Evolutionary conservation across 1,140 invertebrate species (phyloP), one percentile per base, ranked within the genome.

Genomic region (Goniozus legneri): DNA sequence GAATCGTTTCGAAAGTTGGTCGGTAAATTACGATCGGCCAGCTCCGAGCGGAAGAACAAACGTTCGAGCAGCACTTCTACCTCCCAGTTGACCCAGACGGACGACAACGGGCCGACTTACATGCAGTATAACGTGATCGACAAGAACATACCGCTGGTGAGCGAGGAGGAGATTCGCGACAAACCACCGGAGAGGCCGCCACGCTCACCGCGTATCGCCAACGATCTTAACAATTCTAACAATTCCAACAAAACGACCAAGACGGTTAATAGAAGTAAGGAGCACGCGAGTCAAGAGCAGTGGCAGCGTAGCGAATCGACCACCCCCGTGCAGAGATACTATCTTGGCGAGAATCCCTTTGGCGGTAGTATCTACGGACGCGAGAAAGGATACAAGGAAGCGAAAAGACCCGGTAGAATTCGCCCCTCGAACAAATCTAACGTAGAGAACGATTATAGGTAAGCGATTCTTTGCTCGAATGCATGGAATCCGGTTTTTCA

Each of bases 321-420:
- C 1, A 76, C 73, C 49, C 84, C 84, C 0, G 71, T 83, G 32
- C 85, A 88, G 59, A 81, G 84, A 44, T 91, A 89, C 69, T 90
- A 91, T 64, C 77, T 90, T 27, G 88, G 88, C 8, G 87, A 91
- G 71, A 87, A 90, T 77, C 87, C 88, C 3, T 89, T 88, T 65
- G 84, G 81, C 20, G 86, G 86, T 44, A 87, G 84, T 62, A 86
- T 89, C 56, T 89, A 88, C 64, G 86, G 86, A 22, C 79, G 84
- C 46, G 87, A 89, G 67, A 87, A 86, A 58, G 87, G 88, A 58
- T 89, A 89, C 72, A 82, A 84, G 60, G 77, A 78, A 1, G 79
- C 78, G 51, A 81, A 76, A 67, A 74, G 53, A 33, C 60, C 61
- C 62, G 76, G 60, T 50, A 76, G 55, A 65, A 70, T 55, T 63